Evolutionary conservation across 2,797 vertebrate genomes (phyloP).

Genomic region (Hydrolagus colliei): DNA sequence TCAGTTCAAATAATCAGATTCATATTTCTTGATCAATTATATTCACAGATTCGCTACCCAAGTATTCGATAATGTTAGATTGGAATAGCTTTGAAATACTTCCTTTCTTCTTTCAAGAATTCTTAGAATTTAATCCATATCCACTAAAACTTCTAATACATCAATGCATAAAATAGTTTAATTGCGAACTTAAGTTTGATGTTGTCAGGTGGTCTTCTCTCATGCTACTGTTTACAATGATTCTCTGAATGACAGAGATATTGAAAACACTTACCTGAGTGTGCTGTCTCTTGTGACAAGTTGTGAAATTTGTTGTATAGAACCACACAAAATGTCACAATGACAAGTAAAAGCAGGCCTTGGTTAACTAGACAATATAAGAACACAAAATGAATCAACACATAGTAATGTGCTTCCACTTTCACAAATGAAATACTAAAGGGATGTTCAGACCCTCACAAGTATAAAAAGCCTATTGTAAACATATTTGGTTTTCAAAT

Average conservation of each 20-base stretch:
- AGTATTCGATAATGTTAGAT: background rate
- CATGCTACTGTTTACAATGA: too few species aligned
- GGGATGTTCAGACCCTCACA: background rate
- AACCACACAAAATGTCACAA: slow-evolving; percentile 71
- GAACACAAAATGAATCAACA: slow-evolving; percentile 1
- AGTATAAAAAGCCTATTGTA: background rate
- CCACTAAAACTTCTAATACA: too few species aligned
- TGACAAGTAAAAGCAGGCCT: slow-evolving; percentile 70
- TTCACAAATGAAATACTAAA: background rate
- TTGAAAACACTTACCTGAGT: slow-evolving; percentile 50
- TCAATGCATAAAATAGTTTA: too few species aligned
- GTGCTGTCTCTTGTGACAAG: slow-evolving; percentile 41
- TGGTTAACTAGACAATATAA: slow-evolving; percentile 73
- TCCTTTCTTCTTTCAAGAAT: background rate
- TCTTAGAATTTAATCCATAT: background rate
- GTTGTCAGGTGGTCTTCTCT: too few species aligned
- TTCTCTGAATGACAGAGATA: background rate
- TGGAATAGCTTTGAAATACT: background rate
- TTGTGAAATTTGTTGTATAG: slow-evolving; percentile 72
- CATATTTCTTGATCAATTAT: too few species aligned
- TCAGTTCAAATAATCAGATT: too few species aligned
- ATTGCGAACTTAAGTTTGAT: too few species aligned
- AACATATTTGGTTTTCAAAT: background rate
- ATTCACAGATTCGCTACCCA: too few species aligned
- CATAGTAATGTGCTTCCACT: background rate